phyloP scores from a whole-genome alignment of 2,888 invertebrate species.

The Thera britannica region DNA sequence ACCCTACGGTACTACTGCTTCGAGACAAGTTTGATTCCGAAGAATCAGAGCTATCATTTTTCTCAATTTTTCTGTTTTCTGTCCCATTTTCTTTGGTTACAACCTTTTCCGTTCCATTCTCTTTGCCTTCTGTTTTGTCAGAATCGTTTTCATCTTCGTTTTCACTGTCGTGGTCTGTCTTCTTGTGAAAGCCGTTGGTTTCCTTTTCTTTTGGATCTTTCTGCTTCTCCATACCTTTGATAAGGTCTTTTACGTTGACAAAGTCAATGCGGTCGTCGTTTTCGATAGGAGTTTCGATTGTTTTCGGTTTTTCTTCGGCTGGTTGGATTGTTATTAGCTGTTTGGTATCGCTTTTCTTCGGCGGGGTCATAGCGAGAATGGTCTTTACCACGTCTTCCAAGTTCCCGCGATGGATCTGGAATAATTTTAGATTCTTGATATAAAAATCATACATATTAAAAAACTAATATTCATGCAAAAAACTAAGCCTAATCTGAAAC shows the following conservation, averaged over 20 bases:
- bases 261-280: slow-evolving; percentile 81
- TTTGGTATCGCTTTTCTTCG: slow-evolving; percentile 66
- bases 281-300: slow-evolving; percentile 51
- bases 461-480: slow-evolving; percentile 2
- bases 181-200: slow-evolving; percentile 74
- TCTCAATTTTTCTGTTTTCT: slow-evolving; percentile 48
- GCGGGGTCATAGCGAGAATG: slow-evolving; percentile 75
- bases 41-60: slow-evolving; percentile 69
- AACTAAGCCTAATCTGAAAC: neutral
- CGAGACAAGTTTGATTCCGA: slow-evolving; percentile 65
- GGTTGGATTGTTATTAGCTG: slow-evolving; percentile 50
- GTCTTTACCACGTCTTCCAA: slow-evolving; percentile 78
- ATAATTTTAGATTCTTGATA: slow-evolving; percentile 20
- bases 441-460: neutral
- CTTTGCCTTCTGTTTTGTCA: slow-evolving; percentile 46
- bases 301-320: slow-evolving; percentile 61
- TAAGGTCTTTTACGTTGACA: slow-evolving; percentile 85
- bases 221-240: slow-evolving; percentile 86
- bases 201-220: slow-evolving; percentile 67
- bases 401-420: slow-evolving; percentile 85
- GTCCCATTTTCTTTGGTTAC: slow-evolving; percentile 34
- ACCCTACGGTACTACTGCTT: slow-evolving; percentile 72
- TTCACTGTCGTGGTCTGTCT: slow-evolving; percentile 42
- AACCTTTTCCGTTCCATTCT: neutral
- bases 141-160: slow-evolving; percentile 36